Base-by-base conservation (phyloP, 2,797 vertebrate species). In the Cichlasoma orientale region DNA sequence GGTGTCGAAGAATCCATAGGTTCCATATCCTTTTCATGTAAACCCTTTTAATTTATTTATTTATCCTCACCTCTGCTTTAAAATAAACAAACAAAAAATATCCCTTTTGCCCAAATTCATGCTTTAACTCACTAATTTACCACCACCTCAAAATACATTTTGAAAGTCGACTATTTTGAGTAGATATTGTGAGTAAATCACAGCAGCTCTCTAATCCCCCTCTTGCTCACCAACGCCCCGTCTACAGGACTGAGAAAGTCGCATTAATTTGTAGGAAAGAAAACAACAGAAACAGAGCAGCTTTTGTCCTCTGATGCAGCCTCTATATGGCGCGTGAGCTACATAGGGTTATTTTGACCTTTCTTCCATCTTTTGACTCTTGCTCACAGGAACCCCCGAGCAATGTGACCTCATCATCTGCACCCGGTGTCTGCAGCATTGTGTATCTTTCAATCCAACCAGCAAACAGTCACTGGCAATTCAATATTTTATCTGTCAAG, bases 301-400 rank as follows among this genome's bases (percentile, higher is more conserved):
- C 23, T 69, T 73, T 18, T 29, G 25, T 79, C 80, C 85, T 86
- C 47, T 71, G 47, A 53, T 21, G 38, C 68, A 82, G 56, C 53
- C 74, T 55, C 50, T 29, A 52, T 58, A 66, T 56, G 71, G 86
- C 78, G 82, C 56, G 36, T 18, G 72, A 88, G 57, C 56, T 61
- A 72, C 55, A 79, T 58, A 78, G 59, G 59, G 87, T 78, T 57
- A 76, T 71, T 74, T 29, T 79, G 83, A 90, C 86, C 89, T 82
- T 75, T 68, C 59, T 75, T 75, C 72, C 78, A 78, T 77, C 77
- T 55, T 82, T 86, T 90, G 86, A 92, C 85, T 86, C 73, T 81
- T 63, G 72, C 81, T 82, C 72, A 61, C 53, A 72, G 80, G 56
- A 71, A 29, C 84, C 88, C 74, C 82, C 4, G 11, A 87, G 89